phyloP scores from a whole-genome alignment of 2,888 invertebrate species.

The Mechanitis mazaeus region DNA sequence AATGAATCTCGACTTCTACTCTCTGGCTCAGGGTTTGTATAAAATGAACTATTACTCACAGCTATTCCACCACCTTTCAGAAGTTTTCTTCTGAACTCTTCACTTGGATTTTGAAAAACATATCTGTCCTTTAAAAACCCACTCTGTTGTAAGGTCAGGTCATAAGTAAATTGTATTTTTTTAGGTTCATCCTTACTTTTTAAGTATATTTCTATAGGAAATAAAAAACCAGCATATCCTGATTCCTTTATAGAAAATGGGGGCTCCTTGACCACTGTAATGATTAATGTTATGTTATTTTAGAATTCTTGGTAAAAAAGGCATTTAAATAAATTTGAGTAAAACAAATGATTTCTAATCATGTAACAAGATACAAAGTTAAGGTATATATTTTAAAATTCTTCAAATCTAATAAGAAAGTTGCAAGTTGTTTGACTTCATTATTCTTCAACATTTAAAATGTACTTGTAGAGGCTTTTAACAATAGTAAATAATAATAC shows the following conservation, averaged over 20 bases:
- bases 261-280: conserved; percentile 91
- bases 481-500: too few relatives aligned
- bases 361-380: too few relatives aligned
- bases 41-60: conserved; percentile 63
- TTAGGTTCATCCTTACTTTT: conserved; percentile 94
- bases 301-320: background rate
- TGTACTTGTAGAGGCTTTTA: too few relatives aligned
- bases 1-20: conserved; percentile 76
- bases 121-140: conserved; percentile 88
- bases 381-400: too few relatives aligned
- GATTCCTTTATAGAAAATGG: conserved; percentile 93
- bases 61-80: conserved; percentile 89
- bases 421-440: too few relatives aligned
- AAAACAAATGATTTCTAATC: too few relatives aligned
- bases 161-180: conserved; percentile 89
- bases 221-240: conserved; percentile 96
- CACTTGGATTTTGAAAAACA: conserved; percentile 89
- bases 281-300: conserved; percentile 11
- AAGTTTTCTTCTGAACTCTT: conserved; percentile 91
- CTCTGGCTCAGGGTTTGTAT: conserved; percentile 72
- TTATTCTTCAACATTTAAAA: too few relatives aligned
- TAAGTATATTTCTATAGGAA: conserved; percentile 93
- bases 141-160: conserved; percentile 86
- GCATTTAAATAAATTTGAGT: background rate
- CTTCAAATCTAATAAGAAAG: too few relatives aligned